Base-by-base conservation (phyloP, 2,888 invertebrate species). In the Nomada goodeniana region DNA sequence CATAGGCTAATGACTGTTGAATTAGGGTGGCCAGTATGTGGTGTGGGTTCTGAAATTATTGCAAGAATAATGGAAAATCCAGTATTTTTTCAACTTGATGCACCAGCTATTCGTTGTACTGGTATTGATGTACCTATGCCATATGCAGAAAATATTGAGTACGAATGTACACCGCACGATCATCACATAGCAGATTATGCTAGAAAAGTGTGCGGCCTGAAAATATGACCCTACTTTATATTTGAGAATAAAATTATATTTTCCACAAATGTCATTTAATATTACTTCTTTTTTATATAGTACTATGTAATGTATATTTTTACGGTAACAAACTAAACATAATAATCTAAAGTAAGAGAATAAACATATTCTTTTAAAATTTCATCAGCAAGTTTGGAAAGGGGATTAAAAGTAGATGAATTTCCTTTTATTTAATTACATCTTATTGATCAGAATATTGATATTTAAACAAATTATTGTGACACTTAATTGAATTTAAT, bases 21-120 rank as follows among this genome's bases (percentile, higher is more conserved):
- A 88, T 94, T 95, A 61, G 96, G 96, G n/a, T 96, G 96, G 96
- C 96, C 96, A 13, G 95, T 95, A 87, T 95, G 94, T 91, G 95
- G 95, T 23, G 94, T 96, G 20, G 89, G 90, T 36, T 65, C 90
- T 55, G 90, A 90, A 71, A 90, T 90, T 20, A 78, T 84, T 2
- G 86, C 90, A 15, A 89, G 80, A 42, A 26, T 90, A 44, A 90
- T 90, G 89, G 90, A 90, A 76, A 90, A 87, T 83, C 84, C 88
- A 64, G 80, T 86, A 10, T 90, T 90, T n/a, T 90, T 85, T 80
- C 77, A 90, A 67, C 80, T 90, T 4, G 90, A 90, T 70, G 89
- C 88, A 50, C 89, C 90, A 18, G 88, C 87, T 67, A 20, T 90
- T 10, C 86, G 89, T 18, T 89, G 88, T 29, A 82, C 89, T 13